Percentiles rank a stretch among this genome's conserved stretches.
These are phyloP conservation scores for Dolichotis patagonum DNA, from an alignment of 2,113 vertebrate species.

Conservation along the genomic window DNA sequence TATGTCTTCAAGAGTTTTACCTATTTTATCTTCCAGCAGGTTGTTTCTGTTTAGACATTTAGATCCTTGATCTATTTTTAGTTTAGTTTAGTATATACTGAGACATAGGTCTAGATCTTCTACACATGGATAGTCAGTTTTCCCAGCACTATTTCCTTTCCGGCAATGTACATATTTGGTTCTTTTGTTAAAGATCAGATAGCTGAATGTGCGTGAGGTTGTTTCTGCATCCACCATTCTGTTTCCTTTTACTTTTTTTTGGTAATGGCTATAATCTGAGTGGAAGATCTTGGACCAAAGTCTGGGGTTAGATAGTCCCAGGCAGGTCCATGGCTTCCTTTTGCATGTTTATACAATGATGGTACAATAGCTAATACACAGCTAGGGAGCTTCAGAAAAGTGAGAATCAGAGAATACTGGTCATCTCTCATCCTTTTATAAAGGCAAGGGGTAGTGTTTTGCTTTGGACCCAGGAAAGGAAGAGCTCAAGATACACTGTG, in stretches of 20 bases:
- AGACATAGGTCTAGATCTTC: not conserved
- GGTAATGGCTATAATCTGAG: not conserved
- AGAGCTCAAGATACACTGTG: not conserved
- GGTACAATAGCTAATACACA: not conserved
- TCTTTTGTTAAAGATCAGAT: not conserved
- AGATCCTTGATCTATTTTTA: not conserved
- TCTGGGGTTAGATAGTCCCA: not conserved
- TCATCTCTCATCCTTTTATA: not conserved
- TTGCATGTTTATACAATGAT: not conserved
- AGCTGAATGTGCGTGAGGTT: not conserved
- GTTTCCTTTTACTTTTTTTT: not conserved
- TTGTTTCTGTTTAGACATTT: not conserved
- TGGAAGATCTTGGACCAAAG: not conserved
- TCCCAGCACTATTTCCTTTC: not conserved
- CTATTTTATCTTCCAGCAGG: not conserved
- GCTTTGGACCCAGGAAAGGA: not conserved
- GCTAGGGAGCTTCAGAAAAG: not conserved
- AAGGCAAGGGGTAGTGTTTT: not conserved
- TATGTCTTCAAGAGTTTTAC: not conserved
- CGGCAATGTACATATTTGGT: not conserved
- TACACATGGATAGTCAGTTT: not conserved
- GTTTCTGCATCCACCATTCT: not conserved
- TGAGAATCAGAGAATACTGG: not conserved
- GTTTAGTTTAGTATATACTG: not conserved
- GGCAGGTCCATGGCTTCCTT: not conserved